A percentile compares a stretch with the other conserved stretches of the same genome.
phyloP scores from a whole-genome alignment of 2,113 vertebrate species.

The Cygnus buccinator region DNA sequence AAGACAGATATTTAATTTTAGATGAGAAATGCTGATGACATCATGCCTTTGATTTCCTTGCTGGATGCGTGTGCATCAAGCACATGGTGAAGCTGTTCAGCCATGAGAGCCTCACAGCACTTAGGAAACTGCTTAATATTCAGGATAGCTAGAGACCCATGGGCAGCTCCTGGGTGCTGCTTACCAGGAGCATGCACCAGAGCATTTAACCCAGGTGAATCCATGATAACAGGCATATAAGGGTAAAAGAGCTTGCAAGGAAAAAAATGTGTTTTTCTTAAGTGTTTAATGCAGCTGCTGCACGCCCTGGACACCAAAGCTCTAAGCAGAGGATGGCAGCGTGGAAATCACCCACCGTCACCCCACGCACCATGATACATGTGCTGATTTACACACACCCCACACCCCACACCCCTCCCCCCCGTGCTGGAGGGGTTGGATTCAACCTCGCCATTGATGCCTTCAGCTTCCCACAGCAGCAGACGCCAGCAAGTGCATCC shows the following conservation, averaged over 20 bases:
- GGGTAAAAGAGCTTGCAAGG: background rate
- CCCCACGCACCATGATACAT: background rate
- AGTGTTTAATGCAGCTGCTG: background rate
- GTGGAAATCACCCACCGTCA: background rate
- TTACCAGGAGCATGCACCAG: background rate
- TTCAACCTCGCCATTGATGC: background rate
- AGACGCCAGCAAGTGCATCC: background rate
- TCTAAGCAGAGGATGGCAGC: background rate
- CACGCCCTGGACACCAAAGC: background rate
- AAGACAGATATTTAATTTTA: slow-evolving; percentile 69
- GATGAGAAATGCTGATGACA: slow-evolving; percentile 62
- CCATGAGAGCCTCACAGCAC: slow-evolving; percentile 17
- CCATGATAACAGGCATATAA: background rate
- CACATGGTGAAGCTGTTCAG: slow-evolving; percentile 38
- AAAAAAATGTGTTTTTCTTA: background rate
- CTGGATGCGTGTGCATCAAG: background rate
- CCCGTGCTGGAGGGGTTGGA: background rate
- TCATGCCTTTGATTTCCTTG: slow-evolving; percentile 69
- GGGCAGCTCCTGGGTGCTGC: background rate
- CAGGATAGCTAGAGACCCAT: background rate
- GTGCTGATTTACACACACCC: background rate
- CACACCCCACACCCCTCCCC: too few relatives aligned
- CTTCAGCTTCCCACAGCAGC: slow-evolving; percentile 1
- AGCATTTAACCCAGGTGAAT: background rate
- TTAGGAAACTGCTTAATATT: slow-evolving; percentile 46